Conservation (phyloP, 1,140 invertebrate genomes). For the Nasonia vitripennis region DNA sequence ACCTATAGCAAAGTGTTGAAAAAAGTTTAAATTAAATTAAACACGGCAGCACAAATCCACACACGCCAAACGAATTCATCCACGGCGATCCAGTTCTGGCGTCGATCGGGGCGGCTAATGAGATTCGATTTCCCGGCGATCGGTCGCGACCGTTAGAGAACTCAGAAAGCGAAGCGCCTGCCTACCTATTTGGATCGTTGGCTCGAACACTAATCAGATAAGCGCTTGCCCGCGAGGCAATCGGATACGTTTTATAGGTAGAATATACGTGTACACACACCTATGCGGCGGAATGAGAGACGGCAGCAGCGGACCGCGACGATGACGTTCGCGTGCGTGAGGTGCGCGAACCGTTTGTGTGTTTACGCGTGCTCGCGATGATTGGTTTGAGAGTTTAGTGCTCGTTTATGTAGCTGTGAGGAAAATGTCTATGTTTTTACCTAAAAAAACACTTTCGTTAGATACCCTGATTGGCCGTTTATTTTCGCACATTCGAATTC, state of each 20-base stretch:
- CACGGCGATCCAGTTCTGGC: not conserved
- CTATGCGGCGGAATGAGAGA: not conserved
- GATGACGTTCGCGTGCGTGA: not conserved
- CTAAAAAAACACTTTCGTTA: no score
- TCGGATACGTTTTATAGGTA: not conserved
- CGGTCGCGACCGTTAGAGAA: conserved; percentile 6
- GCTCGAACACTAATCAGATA: conserved; percentile 9
- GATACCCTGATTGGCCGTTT: no score
- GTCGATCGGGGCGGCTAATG: not conserved
- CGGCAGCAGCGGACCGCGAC: not conserved
- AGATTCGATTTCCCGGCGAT: conserved; percentile 3
- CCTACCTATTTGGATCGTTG: not conserved
- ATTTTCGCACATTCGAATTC: no score
- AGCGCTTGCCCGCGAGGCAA: not conserved
- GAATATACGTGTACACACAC: not conserved
- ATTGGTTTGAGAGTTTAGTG: not conserved
- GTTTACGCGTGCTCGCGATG: not conserved
- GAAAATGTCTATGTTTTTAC: no score
- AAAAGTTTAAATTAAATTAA: no score
- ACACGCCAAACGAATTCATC: no score
- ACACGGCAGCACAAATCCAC: no score
- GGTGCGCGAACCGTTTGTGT: not conserved
- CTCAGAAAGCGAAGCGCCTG: not conserved
- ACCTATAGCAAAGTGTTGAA: no score
- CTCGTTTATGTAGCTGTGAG: no score